These are phyloP conservation scores for Apamea epomidion DNA, from an alignment of 2,888 invertebrate species.

Conservation along the genomic window DNA sequence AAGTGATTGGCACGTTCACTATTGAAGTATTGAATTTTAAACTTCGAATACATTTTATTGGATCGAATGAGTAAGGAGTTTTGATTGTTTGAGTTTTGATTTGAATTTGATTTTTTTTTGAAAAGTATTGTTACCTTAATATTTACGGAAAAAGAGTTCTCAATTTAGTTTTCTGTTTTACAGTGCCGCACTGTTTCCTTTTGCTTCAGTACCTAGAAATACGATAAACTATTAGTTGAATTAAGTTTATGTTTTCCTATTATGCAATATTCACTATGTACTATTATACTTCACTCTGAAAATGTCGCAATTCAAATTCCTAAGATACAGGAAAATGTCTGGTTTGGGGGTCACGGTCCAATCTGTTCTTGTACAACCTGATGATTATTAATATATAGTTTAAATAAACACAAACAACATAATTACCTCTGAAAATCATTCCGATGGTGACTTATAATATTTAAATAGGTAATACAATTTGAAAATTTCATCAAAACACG, in stretches of 20 bases:
- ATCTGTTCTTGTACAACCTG: not conserved
- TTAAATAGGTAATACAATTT: not conserved
- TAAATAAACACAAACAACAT: not conserved
- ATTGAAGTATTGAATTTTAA: slow-evolving; percentile 45
- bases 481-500: not conserved
- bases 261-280: too few species aligned
- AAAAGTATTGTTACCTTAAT: not conserved
- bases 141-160: too few species aligned
- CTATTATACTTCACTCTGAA: not conserved
- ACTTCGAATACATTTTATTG: slow-evolving; percentile 51
- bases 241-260: too few species aligned
- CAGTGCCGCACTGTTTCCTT: not conserved
- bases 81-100: slow-evolving; percentile 24
- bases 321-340: not conserved
- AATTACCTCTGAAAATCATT: not conserved
- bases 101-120: slow-evolving; percentile 15
- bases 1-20: slow-evolving; percentile 53
- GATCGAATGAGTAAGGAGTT: slow-evolving; percentile 28
- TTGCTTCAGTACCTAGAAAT: not conserved
- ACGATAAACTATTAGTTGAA: not conserved
- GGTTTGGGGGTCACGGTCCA: not conserved
- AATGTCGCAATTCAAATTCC: not conserved
- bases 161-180: not conserved
- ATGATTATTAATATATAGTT: not conserved
- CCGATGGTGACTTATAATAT: not conserved